A percentile compares a stretch with the other conserved stretches of the same genome.
phyloP scores from a whole-genome alignment of 2,113 vertebrate genomes.

The Lamprologus lemairii region DNA sequence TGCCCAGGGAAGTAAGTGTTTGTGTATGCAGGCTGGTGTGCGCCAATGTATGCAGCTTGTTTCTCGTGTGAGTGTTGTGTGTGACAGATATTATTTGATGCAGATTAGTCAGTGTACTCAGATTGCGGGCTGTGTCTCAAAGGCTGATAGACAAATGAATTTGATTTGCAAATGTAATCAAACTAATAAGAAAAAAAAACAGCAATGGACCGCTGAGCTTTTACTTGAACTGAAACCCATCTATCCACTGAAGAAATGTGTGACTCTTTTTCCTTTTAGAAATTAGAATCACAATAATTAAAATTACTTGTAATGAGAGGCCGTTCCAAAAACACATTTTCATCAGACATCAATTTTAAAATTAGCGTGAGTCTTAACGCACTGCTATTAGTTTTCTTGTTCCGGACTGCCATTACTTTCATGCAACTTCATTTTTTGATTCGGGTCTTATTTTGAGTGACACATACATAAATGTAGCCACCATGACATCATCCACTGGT shows the following conservation, averaged over 20 bases:
- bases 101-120: constrained; percentile 97
- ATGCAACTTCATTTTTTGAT: neutral
- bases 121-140: constrained; percentile 91
- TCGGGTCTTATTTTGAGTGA: constrained; percentile 75
- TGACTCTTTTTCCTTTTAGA: neutral
- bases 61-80: constrained; percentile 8
- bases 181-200: constrained; percentile 97
- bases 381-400: neutral
- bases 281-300: neutral
- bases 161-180: constrained; percentile 99
- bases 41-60: neutral
- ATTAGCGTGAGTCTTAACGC: neutral
- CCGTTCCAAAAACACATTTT: neutral
- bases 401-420: constrained; percentile 51
- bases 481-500: neutral
- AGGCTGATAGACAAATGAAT: constrained; percentile 96
- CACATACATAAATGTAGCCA: neutral
- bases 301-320: neutral
- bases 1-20: neutral
- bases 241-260: neutral
- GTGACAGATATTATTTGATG: constrained; percentile 83
- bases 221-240: neutral
- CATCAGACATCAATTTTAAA: neutral
- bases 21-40: neutral
- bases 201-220: constrained; percentile 78